These are phyloP conservation scores for Cotesia typhae DNA, from an alignment of 1,140 invertebrate species.

Conservation along the genomic window DNA sequence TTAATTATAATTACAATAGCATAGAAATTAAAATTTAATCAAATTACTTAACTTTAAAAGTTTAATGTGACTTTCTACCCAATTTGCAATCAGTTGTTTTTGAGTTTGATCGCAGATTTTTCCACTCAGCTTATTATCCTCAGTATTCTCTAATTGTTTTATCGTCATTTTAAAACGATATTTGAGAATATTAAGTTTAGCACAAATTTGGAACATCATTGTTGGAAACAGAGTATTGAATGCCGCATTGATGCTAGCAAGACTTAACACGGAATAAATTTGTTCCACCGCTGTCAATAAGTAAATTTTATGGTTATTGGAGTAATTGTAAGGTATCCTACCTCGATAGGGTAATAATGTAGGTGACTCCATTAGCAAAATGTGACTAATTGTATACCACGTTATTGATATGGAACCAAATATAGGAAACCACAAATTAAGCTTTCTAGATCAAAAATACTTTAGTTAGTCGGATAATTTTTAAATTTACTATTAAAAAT, in stretches of 20 bases:
- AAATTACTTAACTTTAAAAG: conserved; percentile 3
- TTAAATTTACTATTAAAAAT: too few relatives aligned
- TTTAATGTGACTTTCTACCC: background rate
- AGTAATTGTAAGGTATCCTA: background rate
- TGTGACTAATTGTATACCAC: conserved; percentile 1
- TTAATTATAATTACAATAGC: background rate
- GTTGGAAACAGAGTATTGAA: conserved; percentile 9
- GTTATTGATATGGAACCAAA: background rate
- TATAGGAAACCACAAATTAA: too few relatives aligned
- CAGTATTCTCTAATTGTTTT: background rate
- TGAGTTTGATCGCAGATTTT: background rate
- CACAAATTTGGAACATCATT: conserved; percentile 11
- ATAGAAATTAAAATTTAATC: background rate
- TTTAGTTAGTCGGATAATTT: too few relatives aligned
- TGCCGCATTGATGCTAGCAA: background rate
- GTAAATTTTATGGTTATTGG: background rate
- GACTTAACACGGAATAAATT: background rate
- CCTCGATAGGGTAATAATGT: background rate
- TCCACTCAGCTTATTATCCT: background rate
- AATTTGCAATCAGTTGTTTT: background rate
- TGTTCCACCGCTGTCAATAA: background rate
- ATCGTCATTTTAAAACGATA: conserved; percentile 6
- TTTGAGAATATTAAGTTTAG: conserved; percentile 7
- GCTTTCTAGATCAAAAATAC: too few relatives aligned
- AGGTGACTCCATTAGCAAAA: background rate